Conservation (phyloP, 2,797 vertebrate genomes). For the Aselliscus stoliczkanus region DNA sequence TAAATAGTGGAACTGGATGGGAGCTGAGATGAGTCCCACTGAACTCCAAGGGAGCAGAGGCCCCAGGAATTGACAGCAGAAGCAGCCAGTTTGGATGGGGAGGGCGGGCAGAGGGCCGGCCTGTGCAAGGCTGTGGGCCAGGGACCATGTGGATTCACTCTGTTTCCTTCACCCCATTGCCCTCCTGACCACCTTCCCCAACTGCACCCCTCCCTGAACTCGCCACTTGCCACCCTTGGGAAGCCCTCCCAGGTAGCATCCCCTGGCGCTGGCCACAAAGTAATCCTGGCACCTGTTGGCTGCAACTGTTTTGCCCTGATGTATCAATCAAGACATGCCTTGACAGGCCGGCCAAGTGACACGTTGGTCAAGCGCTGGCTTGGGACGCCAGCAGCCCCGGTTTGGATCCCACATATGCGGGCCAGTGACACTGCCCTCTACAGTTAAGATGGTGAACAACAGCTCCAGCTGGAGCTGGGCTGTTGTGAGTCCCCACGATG, state of each 20-base stretch:
- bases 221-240: background rate
- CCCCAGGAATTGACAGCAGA: background rate
- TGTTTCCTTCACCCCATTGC: background rate
- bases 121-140: background rate
- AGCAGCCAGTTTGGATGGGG: background rate
- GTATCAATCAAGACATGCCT: background rate
- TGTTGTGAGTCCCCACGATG: too few relatives aligned
- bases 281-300: background rate
- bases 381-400: too few relatives aligned
- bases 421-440: too few relatives aligned
- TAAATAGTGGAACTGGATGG: background rate
- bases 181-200: background rate
- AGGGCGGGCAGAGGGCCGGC: background rate
- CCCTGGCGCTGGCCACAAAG: background rate
- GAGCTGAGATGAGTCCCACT: background rate
- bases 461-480: too few relatives aligned
- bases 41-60: background rate
- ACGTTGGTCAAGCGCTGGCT: too few relatives aligned
- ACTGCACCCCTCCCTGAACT: background rate
- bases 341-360: too few relatives aligned
- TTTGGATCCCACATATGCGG: too few relatives aligned
- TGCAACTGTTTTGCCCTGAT: background rate
- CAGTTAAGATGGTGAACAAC: too few relatives aligned
- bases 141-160: rapidly evolving
- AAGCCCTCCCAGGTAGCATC: background rate